Percentiles rank a stretch among this genome's conserved stretches.
phyloP scores from a whole-genome alignment of 2,888 invertebrate species.

The Mycalesis mineus region DNA sequence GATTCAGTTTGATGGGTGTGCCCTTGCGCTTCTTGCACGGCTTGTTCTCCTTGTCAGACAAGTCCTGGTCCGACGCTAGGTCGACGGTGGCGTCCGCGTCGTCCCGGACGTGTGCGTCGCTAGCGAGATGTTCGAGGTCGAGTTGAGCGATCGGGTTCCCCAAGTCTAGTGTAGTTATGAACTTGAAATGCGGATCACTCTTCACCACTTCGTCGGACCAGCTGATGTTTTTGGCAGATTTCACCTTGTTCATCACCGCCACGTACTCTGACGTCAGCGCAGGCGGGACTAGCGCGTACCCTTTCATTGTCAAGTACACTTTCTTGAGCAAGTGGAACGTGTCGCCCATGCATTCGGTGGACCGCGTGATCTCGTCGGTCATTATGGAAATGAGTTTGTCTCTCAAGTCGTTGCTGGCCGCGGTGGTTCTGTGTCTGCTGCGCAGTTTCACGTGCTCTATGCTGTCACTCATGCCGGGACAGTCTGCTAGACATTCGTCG shows the following conservation, averaged over 20 bases:
- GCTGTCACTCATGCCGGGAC: slow-evolving; percentile 49
- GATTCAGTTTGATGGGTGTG: slow-evolving; percentile 59
- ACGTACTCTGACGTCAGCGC: slow-evolving; percentile 77
- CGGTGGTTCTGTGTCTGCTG: slow-evolving; percentile 27
- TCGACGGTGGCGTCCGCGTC: slow-evolving; percentile 44
- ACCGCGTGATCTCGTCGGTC: slow-evolving; percentile 72
- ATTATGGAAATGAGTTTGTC: slow-evolving; percentile 57
- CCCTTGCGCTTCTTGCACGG: slow-evolving; percentile 59
- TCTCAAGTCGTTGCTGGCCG: slow-evolving; percentile 59
- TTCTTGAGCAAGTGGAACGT: slow-evolving; percentile 77
- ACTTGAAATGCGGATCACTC: slow-evolving; percentile 49
- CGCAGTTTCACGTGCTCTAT: slow-evolving; percentile 47
- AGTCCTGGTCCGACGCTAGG: slow-evolving; percentile 56
- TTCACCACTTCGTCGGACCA: slow-evolving; percentile 75
- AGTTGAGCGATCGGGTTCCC: slow-evolving; percentile 47
- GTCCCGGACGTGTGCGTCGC: neutral
- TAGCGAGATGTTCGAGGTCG: slow-evolving; percentile 14
- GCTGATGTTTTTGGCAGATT: slow-evolving; percentile 78
- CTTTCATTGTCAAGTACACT: slow-evolving; percentile 78
- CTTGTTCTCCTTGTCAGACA: slow-evolving; percentile 57
- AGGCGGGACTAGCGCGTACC: slow-evolving; percentile 78
- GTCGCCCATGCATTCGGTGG: slow-evolving; percentile 67
- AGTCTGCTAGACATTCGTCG: slow-evolving; percentile 47
- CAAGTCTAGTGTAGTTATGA: slow-evolving; percentile 52
- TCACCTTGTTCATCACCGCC: slow-evolving; percentile 77